Evolutionary conservation across 2,113 vertebrate genomes (phyloP), one percentile per base, ranked within the genome.

Genomic region (Psilopogon haemacephalus): DNA sequence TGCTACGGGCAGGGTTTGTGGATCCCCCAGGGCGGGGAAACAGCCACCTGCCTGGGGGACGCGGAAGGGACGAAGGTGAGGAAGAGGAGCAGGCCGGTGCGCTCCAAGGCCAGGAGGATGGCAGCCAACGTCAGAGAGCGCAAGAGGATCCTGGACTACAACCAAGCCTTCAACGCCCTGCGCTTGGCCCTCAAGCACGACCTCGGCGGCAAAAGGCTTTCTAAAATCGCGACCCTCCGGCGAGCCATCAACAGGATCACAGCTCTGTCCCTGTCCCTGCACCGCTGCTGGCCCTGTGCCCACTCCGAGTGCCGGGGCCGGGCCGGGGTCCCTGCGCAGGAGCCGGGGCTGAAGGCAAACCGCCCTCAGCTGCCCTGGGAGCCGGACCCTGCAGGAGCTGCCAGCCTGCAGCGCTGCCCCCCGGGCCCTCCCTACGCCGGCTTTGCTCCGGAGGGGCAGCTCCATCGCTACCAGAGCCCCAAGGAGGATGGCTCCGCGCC

Each of bases 141-240:
- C 54, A 99, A 99, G 93, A 98, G 99, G 86, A 99, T 99, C 95
- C 97, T 99, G 97, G 99, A 99, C 93, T 99, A 99, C 97, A 99
- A 99, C 94, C 98, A 99, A 94, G 99, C 99, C 8, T 99, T 99
- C 95, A 99, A 99, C 9, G 98, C 99, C 21, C 98, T 99, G 72
- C 98, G 99, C 3, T 88, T 98, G 27, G 97, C 98, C 28, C 98
- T 99, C 71, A 98, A 97, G 50, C 99, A 99, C 8, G 98, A 99
- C 97, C 98, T 99, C 17, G 98, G 97, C 0, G 99, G 99, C 86
- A 99, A 99, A 95, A 97, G 99, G 33, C 98, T 99, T 30, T 99
- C 99, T 32, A 99, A 99, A 97, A 99, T 99, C 8, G 98, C 99
- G 11, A 99, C 99, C 2, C 97, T 99, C 42, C 98, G 98, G 82